Evolutionary conservation across 2,113 vertebrate species (phyloP), one percentile per base, ranked within the genome.

Genomic region (Okapia johnstoni): DNA sequence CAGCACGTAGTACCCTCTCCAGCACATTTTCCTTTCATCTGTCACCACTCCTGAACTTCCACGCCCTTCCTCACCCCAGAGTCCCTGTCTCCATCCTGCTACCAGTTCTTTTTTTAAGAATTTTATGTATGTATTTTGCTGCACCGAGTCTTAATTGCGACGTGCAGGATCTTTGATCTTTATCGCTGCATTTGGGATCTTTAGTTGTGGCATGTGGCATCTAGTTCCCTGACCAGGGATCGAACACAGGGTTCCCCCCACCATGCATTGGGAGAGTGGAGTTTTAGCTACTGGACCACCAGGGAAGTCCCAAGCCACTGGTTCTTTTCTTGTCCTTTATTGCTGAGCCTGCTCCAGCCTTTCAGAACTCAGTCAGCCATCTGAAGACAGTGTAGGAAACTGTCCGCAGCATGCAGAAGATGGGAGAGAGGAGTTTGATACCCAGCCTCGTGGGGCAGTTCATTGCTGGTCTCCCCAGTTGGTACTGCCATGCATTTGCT

Each of bases 241-340:
- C 23, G 0, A 76, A 76, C 70, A 70, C n/a, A 23, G 63, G 17
- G 8, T 2, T 0, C n/a, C n/a, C 8, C 63, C n/a, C 2, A 0
- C 61, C 66, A 12, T 70, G 19, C 66, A 70, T 6, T 70, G n/a
- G n/a, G 19, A 40, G 66, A 76, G 12, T 76, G 70, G 36, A 76
- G 36, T 76, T 14, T 76, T 43, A 76, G 70, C 40, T 36, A 26
- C 23, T 43, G 36, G 70, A 43, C 23, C 36, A 26, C 36, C 23
- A 76, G 70, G 23, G 23, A 76, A 43, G 36, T 43, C 36, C 36
- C 23, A 40, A 1, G 10, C 66, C 10, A 11, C 30, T 48, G 21
- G 21, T 43, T n/a, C 33, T 89, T 54, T 43, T n/a, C 57, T 91
- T 73, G 33, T 54, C 28, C 19, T 88, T 94, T 48, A 30, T 88